These are phyloP conservation scores for Crioceris asparagi DNA, from an alignment of 2,888 invertebrate genomes.

Conservation along the genomic window DNA sequence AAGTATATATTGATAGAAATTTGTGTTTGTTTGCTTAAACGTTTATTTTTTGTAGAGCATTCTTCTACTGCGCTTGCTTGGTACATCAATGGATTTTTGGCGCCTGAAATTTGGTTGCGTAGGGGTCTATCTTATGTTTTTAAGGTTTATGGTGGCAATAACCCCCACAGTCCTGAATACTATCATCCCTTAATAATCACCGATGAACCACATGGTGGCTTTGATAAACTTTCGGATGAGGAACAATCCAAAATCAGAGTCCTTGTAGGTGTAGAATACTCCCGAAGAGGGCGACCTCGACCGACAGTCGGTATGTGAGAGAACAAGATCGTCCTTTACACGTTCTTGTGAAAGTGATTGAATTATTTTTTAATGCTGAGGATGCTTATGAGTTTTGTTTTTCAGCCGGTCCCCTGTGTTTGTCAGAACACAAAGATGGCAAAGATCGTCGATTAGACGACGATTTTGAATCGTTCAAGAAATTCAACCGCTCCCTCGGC, in stretches of 20 bases:
- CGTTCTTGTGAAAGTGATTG: neutral
- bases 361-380: too few species aligned
- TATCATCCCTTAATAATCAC: slow-evolving; percentile 89
- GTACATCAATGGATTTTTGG: slow-evolving; percentile 86
- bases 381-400: slow-evolving; percentile 9
- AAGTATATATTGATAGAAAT: slow-evolving; percentile 34
- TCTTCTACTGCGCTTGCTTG: slow-evolving; percentile 67
- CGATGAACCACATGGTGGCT: slow-evolving; percentile 74
- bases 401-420: slow-evolving; percentile 68
- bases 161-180: slow-evolving; percentile 72
- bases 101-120: slow-evolving; percentile 78
- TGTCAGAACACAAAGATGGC: slow-evolving; percentile 52
- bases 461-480: slow-evolving; percentile 66
- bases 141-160: slow-evolving; percentile 72
- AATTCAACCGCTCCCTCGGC: slow-evolving; percentile 68
- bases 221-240: slow-evolving; percentile 58
- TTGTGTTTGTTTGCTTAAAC: neutral
- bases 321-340: neutral
- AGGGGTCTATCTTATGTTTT: slow-evolving; percentile 79
- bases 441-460: slow-evolving; percentile 70
- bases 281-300: slow-evolving; percentile 69
- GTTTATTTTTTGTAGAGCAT: slow-evolving; percentile 40
- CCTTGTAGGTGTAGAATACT: slow-evolving; percentile 69
- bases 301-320: slow-evolving; percentile 55
- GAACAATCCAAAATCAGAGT: slow-evolving; percentile 63